A percentile compares a stretch with the other conserved stretches of the same genome.
These are phyloP conservation scores for Beroe ovata DNA, from an alignment of 37 sponge, comb jelly and placozoan species.

Conservation along the genomic window DNA sequence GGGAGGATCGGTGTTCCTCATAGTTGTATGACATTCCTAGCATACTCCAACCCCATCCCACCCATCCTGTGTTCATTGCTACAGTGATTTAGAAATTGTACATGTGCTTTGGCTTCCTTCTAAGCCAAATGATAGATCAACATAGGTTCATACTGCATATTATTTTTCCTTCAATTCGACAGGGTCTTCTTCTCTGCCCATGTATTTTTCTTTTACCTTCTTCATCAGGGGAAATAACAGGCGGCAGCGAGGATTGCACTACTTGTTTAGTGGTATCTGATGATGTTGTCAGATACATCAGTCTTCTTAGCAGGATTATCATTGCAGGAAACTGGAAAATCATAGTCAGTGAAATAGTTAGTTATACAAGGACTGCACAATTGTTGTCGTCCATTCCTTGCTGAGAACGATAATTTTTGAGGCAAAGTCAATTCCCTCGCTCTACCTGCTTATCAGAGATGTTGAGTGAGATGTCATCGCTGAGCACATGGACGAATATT, in stretches of 20 bases:
- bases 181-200: no score
- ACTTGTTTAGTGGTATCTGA: slow-evolving; percentile 65
- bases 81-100: not conserved
- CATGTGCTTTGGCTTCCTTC: no score
- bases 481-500: slow-evolving; percentile 38
- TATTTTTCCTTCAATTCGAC: no score
- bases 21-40: slow-evolving; percentile 16
- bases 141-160: no score
- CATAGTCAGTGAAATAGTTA: no score
- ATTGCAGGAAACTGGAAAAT: slow-evolving; percentile 46
- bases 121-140: no score
- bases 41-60: slow-evolving; percentile 64
- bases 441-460: slow-evolving; percentile 53
- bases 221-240: slow-evolving; percentile 46
- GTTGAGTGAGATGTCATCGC: slow-evolving; percentile 51
- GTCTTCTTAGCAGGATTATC: slow-evolving; percentile 55
- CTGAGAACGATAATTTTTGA: no score
- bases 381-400: no score
- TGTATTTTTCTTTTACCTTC: slow-evolving; percentile 46
- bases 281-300: slow-evolving; percentile 9
- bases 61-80: not conserved
- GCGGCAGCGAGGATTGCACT: slow-evolving; percentile 6
- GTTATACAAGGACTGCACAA: no score
- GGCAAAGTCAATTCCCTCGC: no score
- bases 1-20: slow-evolving; percentile 27